These are phyloP conservation scores for Drosophila diplacantha DNA, from an alignment of 2,888 invertebrate genomes.

Conservation along the genomic window DNA sequence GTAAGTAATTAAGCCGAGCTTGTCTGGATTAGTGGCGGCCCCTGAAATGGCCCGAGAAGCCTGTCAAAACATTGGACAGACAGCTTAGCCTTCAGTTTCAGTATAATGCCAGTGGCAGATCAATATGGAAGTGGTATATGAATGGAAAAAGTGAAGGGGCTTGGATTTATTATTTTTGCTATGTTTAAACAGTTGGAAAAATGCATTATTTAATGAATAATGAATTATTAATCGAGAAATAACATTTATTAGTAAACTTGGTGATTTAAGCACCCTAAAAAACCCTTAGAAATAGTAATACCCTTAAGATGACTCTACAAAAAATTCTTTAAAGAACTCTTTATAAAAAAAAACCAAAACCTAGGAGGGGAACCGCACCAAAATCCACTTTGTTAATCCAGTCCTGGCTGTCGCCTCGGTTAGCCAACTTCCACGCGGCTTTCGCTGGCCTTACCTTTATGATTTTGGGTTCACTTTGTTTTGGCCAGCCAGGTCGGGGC, in stretches of 20 bases:
- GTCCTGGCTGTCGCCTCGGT: slow-evolving; percentile 28
- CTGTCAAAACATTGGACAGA: slow-evolving; percentile 44
- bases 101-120: slow-evolving; percentile 15
- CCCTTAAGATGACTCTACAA: not conserved
- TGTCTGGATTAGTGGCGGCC: slow-evolving; percentile 62
- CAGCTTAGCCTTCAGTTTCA: slow-evolving; percentile 27
- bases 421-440: slow-evolving; percentile 22
- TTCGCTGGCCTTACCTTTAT: slow-evolving; percentile 22
- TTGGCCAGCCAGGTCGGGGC: slow-evolving; percentile 43
- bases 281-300: not conserved
- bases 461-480: slow-evolving; percentile 25
- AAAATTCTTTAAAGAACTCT: not conserved
- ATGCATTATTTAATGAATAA: no score
- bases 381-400: slow-evolving; percentile 32
- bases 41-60: slow-evolving; percentile 41
- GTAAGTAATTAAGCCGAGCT: slow-evolving; percentile 67
- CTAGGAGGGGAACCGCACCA: not conserved
- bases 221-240: no score
- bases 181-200: not conserved
- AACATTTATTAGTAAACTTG: not conserved
- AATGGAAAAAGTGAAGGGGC: not conserved
- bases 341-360: not conserved
- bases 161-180: not conserved
- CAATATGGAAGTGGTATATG: not conserved
- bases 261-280: not conserved